Conservation (phyloP, 2,888 invertebrate species). For the Diarsia dahlii region DNA sequence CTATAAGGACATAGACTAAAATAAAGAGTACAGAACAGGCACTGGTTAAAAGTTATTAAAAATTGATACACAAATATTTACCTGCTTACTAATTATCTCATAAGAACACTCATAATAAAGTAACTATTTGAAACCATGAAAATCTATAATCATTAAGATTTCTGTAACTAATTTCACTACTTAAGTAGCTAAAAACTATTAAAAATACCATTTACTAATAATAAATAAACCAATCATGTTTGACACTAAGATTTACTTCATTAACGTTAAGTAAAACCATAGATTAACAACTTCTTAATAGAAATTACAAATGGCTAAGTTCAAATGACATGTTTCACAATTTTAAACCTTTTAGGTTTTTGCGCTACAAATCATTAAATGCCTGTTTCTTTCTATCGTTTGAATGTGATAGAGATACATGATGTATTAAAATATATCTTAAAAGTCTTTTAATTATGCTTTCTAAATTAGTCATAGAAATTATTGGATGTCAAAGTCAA, state of each 20-base stretch:
- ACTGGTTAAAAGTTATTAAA: background rate
- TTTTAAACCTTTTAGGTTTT: background rate
- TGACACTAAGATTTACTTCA: conserved; percentile 14
- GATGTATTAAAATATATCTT: background rate
- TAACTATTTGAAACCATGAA: conserved; percentile 16
- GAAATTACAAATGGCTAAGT: conserved; percentile 20
- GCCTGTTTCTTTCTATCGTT: background rate
- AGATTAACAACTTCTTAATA: conserved; percentile 25
- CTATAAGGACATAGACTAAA: conserved; percentile 14
- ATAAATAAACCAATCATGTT: conserved; percentile 12
- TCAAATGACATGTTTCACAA: conserved; percentile 2
- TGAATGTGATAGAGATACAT: background rate
- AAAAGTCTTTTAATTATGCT: no score
- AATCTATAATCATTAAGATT: conserved; percentile 28
- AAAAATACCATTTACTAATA: conserved; percentile 14
- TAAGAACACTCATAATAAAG: no score
- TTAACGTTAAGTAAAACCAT: conserved; percentile 9
- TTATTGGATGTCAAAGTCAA: no score
- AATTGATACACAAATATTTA: background rate
- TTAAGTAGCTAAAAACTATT: conserved; percentile 30
- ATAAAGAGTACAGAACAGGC: background rate
- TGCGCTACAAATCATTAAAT: background rate
- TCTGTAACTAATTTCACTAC: conserved; percentile 17
- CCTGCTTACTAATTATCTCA: background rate
- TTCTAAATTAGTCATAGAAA: no score